Conservation (phyloP, 2,797 vertebrate genomes). For the Peromyscus aztecus region DNA sequence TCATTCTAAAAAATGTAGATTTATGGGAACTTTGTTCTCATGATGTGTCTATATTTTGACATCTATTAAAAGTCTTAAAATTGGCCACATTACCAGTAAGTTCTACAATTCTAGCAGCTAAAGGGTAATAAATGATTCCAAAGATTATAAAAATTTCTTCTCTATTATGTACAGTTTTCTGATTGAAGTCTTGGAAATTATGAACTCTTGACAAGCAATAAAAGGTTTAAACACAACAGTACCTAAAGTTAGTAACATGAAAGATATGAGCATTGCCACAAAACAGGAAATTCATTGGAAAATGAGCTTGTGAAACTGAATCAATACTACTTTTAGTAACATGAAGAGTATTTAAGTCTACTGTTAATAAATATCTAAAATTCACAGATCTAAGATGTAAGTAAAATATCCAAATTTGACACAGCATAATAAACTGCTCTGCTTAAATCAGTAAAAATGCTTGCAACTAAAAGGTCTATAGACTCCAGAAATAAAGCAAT, state of each 20-base stretch:
- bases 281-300: neutral
- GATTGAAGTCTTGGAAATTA: slow-evolving; percentile 51
- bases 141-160: slow-evolving; percentile 40
- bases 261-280: slow-evolving; percentile 35
- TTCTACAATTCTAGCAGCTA: slow-evolving; percentile 29
- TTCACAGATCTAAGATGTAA: neutral
- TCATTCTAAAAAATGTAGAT: neutral
- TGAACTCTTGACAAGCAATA: neutral
- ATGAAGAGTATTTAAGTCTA: slow-evolving; percentile 10
- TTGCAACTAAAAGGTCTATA: slow-evolving; percentile 4
- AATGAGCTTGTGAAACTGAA: slow-evolving; percentile 12
- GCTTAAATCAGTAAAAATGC: slow-evolving; percentile 41
- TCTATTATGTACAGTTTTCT: slow-evolving; percentile 38
- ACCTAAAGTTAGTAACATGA: slow-evolving; percentile 47
- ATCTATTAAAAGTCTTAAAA: slow-evolving; percentile 25
- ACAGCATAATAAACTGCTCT: neutral
- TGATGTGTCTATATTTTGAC: neutral
- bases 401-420: neutral
- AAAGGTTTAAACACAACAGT: slow-evolving; percentile 28
- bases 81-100: neutral
- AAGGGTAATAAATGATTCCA: neutral
- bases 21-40: slow-evolving; percentile 2
- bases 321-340: neutral
- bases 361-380: slow-evolving; percentile 24
- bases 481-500: neutral